These are phyloP conservation scores for Ondatra zibethicus DNA, from an alignment of 2,113 vertebrate genomes.

Conservation along the genomic window DNA sequence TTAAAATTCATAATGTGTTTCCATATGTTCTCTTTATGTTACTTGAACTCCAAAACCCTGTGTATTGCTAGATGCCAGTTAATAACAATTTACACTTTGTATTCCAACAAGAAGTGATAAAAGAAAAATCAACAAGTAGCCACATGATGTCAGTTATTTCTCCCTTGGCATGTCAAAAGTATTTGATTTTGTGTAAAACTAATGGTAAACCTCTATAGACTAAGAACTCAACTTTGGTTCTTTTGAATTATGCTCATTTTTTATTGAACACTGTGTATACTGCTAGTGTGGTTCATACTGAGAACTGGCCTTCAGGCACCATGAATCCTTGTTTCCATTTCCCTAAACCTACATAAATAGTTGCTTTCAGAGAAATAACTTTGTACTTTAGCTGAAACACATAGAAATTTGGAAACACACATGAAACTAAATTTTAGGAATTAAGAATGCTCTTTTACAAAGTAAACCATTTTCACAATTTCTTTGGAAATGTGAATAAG, in stretches of 20 bases:
- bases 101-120: conserved; percentile 78
- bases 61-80: conserved; percentile 82
- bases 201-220: conserved; percentile 48
- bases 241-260: conserved; percentile 56
- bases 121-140: conserved; percentile 73
- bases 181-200: conserved; percentile 82
- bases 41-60: conserved; percentile 75
- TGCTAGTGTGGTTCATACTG: conserved; percentile 9
- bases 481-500: conserved; percentile 53
- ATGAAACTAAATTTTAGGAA: conserved; percentile 59
- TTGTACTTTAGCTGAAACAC: conserved; percentile 46
- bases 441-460: conserved; percentile 64
- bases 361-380: conserved; percentile 38
- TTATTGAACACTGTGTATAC: conserved; percentile 5
- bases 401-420: conserved; percentile 51
- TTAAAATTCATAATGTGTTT: conserved; percentile 78
- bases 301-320: conserved; percentile 47
- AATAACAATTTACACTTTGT: conserved; percentile 82
- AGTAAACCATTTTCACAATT: conserved; percentile 34
- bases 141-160: conserved; percentile 80
- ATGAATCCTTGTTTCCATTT: conserved; percentile 52
- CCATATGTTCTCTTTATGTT: conserved; percentile 70
- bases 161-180: conserved; percentile 61
- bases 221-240: conserved; percentile 24
- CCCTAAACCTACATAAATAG: conserved; percentile 46